Evolutionary conservation across 2,113 vertebrate species (phyloP).

Genomic region (Psittacula cyanocephala): DNA sequence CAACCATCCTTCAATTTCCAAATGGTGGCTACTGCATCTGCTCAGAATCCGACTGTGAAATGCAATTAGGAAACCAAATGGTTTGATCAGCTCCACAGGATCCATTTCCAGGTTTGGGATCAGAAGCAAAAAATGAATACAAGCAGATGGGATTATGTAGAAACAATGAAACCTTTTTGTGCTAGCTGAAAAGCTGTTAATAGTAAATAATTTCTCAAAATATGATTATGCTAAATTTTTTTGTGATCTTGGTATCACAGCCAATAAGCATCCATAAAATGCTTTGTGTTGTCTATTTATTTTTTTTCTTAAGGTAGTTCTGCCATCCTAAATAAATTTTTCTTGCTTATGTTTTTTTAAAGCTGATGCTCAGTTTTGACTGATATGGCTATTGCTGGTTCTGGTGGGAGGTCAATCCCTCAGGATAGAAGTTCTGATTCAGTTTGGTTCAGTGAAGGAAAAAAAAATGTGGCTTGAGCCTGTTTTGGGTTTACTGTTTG

Average conservation of each 20-base stretch:
- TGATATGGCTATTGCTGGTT: background rate
- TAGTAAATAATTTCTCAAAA: background rate
- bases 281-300: background rate
- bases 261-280: background rate
- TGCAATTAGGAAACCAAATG: background rate
- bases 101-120: background rate
- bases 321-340: background rate
- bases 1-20: background rate
- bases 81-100: background rate
- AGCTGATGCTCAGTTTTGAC: background rate
- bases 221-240: background rate
- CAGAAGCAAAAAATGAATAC: background rate
- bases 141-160: background rate
- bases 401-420: background rate
- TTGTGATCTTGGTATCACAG: background rate
- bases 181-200: background rate
- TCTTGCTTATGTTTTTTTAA: background rate
- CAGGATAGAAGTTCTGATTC: background rate
- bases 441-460: background rate
- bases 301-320: background rate
- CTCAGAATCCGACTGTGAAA: background rate
- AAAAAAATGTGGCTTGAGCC: background rate
- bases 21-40: background rate
- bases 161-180: background rate
- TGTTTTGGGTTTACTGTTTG: background rate